Evolutionary conservation across 2,888 invertebrate genomes (phyloP).

Genomic region (Cephus rjabovi): DNA sequence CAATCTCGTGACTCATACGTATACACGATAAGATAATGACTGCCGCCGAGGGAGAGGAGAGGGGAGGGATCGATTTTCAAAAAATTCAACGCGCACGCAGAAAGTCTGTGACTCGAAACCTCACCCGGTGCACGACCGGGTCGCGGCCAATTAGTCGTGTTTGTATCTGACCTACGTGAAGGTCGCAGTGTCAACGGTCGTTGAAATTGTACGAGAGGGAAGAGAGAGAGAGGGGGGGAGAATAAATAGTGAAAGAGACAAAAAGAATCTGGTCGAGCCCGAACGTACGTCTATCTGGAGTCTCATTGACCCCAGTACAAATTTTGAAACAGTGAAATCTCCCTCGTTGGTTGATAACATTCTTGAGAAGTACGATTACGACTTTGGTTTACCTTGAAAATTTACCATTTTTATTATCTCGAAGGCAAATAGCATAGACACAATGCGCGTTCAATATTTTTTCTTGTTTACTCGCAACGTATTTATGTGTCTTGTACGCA

Average conservation of each 20-base stretch:
- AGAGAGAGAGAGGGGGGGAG: too few relatives aligned
- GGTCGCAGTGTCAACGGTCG: background rate
- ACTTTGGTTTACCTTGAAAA: background rate
- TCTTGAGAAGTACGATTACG: background rate
- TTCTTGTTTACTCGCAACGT: background rate
- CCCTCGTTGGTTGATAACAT: background rate
- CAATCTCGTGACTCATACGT: background rate
- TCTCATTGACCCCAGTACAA: background rate
- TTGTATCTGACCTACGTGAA: background rate
- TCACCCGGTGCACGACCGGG: background rate
- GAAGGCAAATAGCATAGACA: background rate
- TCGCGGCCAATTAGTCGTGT: background rate
- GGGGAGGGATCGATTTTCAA: background rate
- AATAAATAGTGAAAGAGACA: background rate
- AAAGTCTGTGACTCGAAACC: background rate
- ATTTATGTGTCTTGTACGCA: background rate
- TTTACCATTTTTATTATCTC: background rate
- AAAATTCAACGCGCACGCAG: background rate
- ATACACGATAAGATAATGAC: background rate
- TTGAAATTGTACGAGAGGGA: background rate
- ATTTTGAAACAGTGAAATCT: background rate
- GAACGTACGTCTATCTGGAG: background rate
- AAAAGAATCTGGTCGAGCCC: background rate
- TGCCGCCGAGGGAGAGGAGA: background rate
- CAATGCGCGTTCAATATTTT: background rate